A percentile compares a stretch with the other conserved stretches of the same genome.
These are phyloP conservation scores for Antennarius maculatus DNA, from an alignment of 2,797 vertebrate species.

Conservation along the genomic window DNA sequence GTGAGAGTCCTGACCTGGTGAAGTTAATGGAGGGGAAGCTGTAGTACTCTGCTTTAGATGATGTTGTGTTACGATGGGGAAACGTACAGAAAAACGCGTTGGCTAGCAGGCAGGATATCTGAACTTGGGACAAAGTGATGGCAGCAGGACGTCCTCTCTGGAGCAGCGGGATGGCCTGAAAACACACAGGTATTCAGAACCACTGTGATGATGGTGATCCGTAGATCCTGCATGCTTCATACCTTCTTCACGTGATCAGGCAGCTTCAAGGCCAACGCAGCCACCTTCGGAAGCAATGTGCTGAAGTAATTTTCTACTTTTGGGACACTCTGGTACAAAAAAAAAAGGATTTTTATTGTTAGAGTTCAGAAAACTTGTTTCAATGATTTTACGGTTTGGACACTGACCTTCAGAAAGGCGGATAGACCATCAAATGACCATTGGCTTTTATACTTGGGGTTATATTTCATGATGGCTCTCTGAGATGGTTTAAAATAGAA, in stretches of 20 bases:
- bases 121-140: conserved; percentile 77
- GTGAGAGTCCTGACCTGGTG: conserved; percentile 60
- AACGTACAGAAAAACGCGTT: conserved; percentile 84
- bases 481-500: conserved; percentile 26
- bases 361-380: background rate
- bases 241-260: conserved; percentile 57
- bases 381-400: too few relatives aligned
- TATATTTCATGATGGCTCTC: conserved; percentile 67
- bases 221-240: background rate
- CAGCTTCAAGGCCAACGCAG: conserved; percentile 65
- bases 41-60: conserved; percentile 55
- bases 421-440: conserved; percentile 75
- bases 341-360: background rate
- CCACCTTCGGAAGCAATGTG: conserved; percentile 67
- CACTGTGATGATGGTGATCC: background rate
- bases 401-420: conserved; percentile 57
- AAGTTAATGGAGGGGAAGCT: conserved; percentile 80
- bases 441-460: conserved; percentile 54
- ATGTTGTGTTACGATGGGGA: conserved; percentile 73
- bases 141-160: background rate
- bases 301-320: conserved; percentile 2
- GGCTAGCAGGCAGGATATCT: conserved; percentile 80
- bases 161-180: conserved; percentile 76
- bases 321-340: conserved; percentile 30
- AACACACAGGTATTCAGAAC: background rate